These are phyloP conservation scores for Pachyseris speciosa DNA, from an alignment of 64 coral and sea anemone genomes.

Conservation along the genomic window DNA sequence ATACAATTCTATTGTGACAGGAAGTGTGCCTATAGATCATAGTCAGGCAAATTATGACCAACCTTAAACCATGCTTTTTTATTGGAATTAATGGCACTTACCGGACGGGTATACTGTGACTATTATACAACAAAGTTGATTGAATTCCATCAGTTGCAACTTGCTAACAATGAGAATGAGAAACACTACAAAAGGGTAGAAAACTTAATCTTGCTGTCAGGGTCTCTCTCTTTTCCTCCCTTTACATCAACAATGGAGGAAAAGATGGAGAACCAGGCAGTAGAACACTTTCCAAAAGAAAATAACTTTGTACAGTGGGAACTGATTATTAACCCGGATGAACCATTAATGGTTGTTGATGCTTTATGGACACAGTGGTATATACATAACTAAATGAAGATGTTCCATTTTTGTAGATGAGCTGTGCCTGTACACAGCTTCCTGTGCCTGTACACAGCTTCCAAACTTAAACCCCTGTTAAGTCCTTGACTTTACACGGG, in stretches of 20 bases:
- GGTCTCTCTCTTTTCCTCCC: too few species aligned
- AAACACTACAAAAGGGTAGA: too few species aligned
- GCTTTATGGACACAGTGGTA: neutral
- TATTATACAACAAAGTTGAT: neutral
- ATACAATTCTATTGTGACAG: slow-evolving; percentile 10
- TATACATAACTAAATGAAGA: neutral
- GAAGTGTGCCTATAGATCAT: neutral
- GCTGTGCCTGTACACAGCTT: too few species aligned
- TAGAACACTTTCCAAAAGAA: neutral
- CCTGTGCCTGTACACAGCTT: neutral
- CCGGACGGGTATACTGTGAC: too few species aligned
- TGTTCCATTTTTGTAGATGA: neutral
- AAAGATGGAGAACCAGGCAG: neutral
- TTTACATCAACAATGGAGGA: too few species aligned
- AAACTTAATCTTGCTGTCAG: too few species aligned
- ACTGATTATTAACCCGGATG: neutral
- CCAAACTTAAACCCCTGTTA: neutral
- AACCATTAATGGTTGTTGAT: neutral
- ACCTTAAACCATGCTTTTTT: neutral
- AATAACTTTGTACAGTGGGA: neutral
- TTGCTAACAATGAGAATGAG: neutral
- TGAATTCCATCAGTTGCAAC: neutral
- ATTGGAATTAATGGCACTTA: too few species aligned
- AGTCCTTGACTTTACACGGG: too few species aligned
- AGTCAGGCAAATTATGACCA: neutral